phyloP scores from a whole-genome alignment of 1,140 invertebrate genomes.

The Phymorhynchus buccinoides region DNA sequence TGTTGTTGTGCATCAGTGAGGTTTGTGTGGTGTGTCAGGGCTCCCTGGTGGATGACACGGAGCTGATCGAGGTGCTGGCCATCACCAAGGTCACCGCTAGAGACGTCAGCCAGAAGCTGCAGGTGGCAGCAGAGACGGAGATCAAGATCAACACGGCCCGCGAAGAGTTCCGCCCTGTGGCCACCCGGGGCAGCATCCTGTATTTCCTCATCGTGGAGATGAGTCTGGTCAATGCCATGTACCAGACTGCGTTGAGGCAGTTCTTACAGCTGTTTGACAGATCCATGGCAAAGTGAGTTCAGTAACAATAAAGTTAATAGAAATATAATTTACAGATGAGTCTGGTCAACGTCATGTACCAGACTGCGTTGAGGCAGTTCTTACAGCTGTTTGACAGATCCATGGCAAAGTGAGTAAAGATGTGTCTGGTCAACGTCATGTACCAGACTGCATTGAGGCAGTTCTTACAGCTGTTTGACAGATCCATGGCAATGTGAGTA shows the following conservation, averaged over 20 bases:
- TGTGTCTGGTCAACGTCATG: constrained; percentile 97
- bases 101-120: constrained; percentile 93
- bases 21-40: constrained; percentile 78
- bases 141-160: constrained; percentile 93
- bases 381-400: constrained; percentile 92
- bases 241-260: constrained; percentile 95
- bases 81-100: constrained; percentile 90
- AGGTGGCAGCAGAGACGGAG: constrained; percentile 91
- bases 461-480: constrained; percentile 94
- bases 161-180: constrained; percentile 94
- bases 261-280: constrained; percentile 93
- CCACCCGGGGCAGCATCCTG: constrained; percentile 91
- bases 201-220: constrained; percentile 98
- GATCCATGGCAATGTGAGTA: constrained; percentile 81
- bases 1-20: no score
- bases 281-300: constrained; percentile 79
- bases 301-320: neutral
- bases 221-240: constrained; percentile 97
- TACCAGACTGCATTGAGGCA: constrained; percentile 97
- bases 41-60: constrained; percentile 95
- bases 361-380: constrained; percentile 96
- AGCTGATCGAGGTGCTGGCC: constrained; percentile 90
- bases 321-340: no score
- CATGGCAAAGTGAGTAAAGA: constrained; percentile 82
- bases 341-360: constrained; percentile 96